Percentiles rank a stretch among this genome's conserved stretches.
These are phyloP conservation scores for Thinocorus orbignyianus DNA, from an alignment of 2,113 vertebrate species.

Conservation along the genomic window DNA sequence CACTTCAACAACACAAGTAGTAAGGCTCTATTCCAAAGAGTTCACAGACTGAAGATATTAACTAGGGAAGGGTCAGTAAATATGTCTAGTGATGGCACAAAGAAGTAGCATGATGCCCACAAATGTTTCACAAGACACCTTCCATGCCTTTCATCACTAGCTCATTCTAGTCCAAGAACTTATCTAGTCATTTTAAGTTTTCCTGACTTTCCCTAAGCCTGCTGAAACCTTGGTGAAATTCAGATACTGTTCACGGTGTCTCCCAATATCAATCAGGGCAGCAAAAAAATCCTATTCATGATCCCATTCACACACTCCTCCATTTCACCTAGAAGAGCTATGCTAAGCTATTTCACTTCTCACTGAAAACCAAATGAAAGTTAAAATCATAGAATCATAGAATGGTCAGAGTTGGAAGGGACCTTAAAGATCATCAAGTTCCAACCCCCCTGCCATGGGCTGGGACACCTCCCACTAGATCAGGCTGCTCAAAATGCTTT, in stretches of 20 bases:
- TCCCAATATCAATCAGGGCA: not conserved
- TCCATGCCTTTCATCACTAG: not conserved
- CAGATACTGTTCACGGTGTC: not conserved
- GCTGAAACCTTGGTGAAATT: not conserved
- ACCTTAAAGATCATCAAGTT: too few species aligned
- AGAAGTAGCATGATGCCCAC: not conserved
- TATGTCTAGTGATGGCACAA: not conserved
- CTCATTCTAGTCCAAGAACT: not conserved
- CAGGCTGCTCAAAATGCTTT: not conserved
- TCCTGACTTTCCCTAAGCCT: not conserved
- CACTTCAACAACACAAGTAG: not conserved
- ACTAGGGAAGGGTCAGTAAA: not conserved
- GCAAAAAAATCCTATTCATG: not conserved
- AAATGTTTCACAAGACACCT: not conserved
- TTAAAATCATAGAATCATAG: not conserved
- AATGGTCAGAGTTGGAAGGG: too few species aligned
- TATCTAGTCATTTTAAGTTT: not conserved
- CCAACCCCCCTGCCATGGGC: too few species aligned
- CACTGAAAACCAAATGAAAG: not conserved
- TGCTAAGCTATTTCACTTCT: not conserved
- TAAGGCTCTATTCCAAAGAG: not conserved
- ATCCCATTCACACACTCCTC: not conserved
- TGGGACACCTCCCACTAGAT: too few species aligned
- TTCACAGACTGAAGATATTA: not conserved
- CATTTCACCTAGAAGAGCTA: not conserved